Percentiles rank a stretch among this genome's conserved stretches.
Conservation (phyloP, 2,797 vertebrate genomes). For the Xyrichtys novacula region DNA sequence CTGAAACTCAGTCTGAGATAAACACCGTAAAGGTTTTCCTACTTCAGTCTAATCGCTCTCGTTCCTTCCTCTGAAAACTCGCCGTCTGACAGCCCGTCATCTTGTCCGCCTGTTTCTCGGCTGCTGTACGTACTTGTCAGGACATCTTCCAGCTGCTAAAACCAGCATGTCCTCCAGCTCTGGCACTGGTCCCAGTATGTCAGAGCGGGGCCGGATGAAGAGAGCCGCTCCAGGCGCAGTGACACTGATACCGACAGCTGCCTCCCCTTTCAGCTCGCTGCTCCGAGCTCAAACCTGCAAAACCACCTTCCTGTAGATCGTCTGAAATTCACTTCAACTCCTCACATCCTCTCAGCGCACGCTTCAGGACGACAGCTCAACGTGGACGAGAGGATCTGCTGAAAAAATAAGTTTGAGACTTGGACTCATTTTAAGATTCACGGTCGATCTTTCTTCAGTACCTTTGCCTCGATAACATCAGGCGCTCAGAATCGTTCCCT, state of each 20-base stretch:
- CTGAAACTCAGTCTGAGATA: neutral
- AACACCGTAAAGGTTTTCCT: neutral
- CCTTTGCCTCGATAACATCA: too few species aligned
- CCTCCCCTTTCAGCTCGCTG: constrained; percentile 30
- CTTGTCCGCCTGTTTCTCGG: neutral
- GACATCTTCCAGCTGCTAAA: constrained; percentile 52
- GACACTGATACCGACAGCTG: constrained; percentile 46
- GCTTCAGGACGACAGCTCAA: too few species aligned
- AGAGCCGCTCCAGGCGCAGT: constrained; percentile 26
- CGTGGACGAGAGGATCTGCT: too few species aligned
- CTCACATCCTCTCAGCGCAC: too few species aligned
- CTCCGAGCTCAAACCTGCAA: constrained; percentile 28
- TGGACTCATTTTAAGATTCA: too few species aligned
- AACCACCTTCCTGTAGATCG: neutral
- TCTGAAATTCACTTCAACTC: neutral
- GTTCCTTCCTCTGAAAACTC: neutral
- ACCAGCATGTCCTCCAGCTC: constrained; percentile 50
- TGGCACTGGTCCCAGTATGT: constrained; percentile 57
- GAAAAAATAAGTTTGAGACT: too few species aligned
- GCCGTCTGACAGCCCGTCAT: constrained; percentile 19
- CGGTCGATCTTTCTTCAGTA: too few species aligned
- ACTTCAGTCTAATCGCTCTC: too few species aligned
- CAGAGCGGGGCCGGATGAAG: constrained; percentile 32
- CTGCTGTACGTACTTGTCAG: constrained; percentile 36
- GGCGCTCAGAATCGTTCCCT: too few species aligned